Evolutionary conservation across 2,797 vertebrate species (phyloP).

Genomic region (Saxicola maurus): DNA sequence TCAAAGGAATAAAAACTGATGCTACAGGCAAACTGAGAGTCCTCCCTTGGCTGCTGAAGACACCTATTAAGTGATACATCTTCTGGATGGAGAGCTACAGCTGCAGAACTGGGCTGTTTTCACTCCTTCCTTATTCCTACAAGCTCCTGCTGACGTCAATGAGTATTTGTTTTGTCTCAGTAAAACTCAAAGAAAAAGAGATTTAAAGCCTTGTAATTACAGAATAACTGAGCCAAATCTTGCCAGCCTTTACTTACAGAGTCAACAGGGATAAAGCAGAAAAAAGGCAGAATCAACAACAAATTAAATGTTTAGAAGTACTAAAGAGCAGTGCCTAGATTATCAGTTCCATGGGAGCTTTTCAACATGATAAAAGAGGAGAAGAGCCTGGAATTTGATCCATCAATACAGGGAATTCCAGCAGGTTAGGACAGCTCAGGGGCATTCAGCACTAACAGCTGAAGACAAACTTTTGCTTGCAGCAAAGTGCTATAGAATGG

Average conservation of each 20-base stretch:
- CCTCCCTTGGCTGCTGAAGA: neutral
- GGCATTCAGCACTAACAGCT: neutral
- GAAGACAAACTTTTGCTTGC: neutral
- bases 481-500: neutral
- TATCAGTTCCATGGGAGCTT: neutral
- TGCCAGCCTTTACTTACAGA: neutral
- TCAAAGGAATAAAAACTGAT: constrained; percentile 6
- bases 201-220: constrained; percentile 20
- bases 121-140: neutral
- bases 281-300: neutral
- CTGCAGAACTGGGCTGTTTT: neutral
- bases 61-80: constrained; percentile 23
- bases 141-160: constrained; percentile 36
- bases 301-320: constrained; percentile 5
- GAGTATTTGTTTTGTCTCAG: constrained; percentile 22
- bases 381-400: neutral
- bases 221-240: neutral
- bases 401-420: neutral
- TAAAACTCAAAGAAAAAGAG: constrained; percentile 22
- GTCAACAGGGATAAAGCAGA: neutral
- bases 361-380: neutral
- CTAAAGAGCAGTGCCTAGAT: neutral
- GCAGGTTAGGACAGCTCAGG: neutral
- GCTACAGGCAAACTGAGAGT: neutral
- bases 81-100: neutral